Evolutionary conservation across 2,113 vertebrate species (phyloP).

Genomic region (Malurus alboscapulatus): DNA sequence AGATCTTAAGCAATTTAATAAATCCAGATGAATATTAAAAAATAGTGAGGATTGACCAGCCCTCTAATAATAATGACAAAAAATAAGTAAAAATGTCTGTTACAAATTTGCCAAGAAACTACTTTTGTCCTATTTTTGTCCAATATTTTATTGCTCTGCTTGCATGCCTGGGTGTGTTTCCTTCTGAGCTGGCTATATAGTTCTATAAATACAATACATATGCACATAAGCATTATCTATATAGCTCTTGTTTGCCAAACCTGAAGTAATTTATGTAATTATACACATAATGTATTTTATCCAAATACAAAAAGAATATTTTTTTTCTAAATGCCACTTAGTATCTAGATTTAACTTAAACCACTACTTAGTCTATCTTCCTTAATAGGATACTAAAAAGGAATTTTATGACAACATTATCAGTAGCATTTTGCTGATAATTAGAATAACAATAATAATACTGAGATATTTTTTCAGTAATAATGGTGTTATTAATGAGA

Average conservation of each 20-base stretch:
- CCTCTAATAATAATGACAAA: background rate
- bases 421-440: conserved; percentile 83
- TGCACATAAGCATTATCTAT: background rate
- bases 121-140: background rate
- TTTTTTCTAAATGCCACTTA: conserved; percentile 73
- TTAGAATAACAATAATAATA: conserved; percentile 89
- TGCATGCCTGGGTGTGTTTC: background rate
- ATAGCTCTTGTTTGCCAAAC: conserved; percentile 71
- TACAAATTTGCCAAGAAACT: background rate
- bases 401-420: conserved; percentile 85
- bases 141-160: background rate
- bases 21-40: background rate
- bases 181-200: background rate
- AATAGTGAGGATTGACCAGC: background rate
- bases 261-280: conserved; percentile 71
- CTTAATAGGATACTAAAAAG: conserved; percentile 80
- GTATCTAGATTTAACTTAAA: conserved; percentile 79
- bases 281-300: conserved; percentile 75
- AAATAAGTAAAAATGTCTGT: background rate
- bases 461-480: conserved; percentile 82
- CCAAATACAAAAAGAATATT: conserved; percentile 76
- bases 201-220: background rate
- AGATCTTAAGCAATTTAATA: background rate
- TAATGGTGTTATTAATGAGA: conserved; percentile 88
- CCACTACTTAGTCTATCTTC: conserved; percentile 79